Evolutionary conservation across 2,113 vertebrate genomes (phyloP), one percentile per base, ranked within the genome.

Genomic region (Poeciliopsis retropinna): DNA sequence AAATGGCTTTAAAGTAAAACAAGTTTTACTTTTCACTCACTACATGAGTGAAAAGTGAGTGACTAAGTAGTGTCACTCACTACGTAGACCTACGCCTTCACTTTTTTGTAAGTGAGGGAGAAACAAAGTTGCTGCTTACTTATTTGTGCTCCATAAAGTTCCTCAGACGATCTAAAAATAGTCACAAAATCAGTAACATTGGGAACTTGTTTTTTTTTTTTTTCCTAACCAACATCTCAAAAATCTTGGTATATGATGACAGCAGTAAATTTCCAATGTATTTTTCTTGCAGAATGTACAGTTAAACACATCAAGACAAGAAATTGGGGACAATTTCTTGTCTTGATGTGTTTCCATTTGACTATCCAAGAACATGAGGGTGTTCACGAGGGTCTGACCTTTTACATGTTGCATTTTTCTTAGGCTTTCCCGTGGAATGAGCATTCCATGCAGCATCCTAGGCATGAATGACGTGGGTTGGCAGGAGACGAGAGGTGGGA

Each of bases 381-480:
- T 8, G 61, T 3, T 19, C 32, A 34, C 7, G 0, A 32, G 32
- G 32, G 32, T 34, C 14, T 67, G 28, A 22, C 54, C 29, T 25
- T 51, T 28, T 32, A 57, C n/a, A 28, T 64, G 30, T 39, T 60
- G 0, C 77, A 14, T 37, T 22, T 63, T 57, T 1, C 77, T 19
- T 67, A 94, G 92, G 86, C 94, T 94, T 93, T 87, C 87, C 15
- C 72, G 85, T 93, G 92, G 88, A 94, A 92, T 95, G 94, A 95
- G 91, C 85, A 85, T 96, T 93, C 93, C 85, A 79, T 94, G 94
- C 93, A 93, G 94, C 88, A 94, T 95, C 92, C 87, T 94, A 91
- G 93, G 93, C 87, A 94, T 93, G 94, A 95, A 91, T 95, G 95
- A 95, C 93, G 94, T 93, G 93, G 86, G 87, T 88, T 96, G 95